Conservation (phyloP, 2,113 vertebrate genomes). For the Todiramphus saurophagus region DNA sequence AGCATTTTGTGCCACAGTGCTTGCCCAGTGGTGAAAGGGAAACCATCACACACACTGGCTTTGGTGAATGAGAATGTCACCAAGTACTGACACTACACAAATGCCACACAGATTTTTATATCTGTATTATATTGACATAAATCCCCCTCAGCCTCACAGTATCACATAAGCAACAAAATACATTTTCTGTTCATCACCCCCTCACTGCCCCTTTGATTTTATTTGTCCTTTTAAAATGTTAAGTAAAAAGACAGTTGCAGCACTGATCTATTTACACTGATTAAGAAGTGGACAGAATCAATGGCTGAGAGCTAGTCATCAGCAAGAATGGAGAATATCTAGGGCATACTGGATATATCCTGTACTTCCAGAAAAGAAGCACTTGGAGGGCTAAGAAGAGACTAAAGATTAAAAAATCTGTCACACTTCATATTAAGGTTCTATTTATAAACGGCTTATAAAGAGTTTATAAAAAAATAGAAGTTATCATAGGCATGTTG, state of each 20-base stretch:
- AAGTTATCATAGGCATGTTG: conserved; percentile 14
- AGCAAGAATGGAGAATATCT: conserved; percentile 62
- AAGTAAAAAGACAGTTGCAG: background rate
- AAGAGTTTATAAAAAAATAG: conserved; percentile 46
- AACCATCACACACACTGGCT: background rate
- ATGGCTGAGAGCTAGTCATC: conserved; percentile 36
- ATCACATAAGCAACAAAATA: background rate
- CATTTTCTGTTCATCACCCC: background rate
- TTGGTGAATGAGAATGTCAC: background rate
- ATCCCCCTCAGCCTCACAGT: background rate
- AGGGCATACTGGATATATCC: conserved; percentile 63
- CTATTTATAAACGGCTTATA: conserved; percentile 65
- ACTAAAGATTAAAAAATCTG: conserved; percentile 51
- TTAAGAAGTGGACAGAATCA: conserved; percentile 48
- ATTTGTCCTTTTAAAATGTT: background rate
- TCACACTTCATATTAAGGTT: conserved; percentile 56
- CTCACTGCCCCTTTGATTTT: background rate
- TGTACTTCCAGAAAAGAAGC: conserved; percentile 24
- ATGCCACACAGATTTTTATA: background rate
- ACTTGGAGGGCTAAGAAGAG: conserved; percentile 41
- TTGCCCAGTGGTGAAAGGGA: background rate
- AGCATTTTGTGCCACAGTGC: background rate
- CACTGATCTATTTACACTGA: conserved; percentile 49
- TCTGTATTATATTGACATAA: background rate
- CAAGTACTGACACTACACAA: background rate